These are phyloP conservation scores for Drosophila nannoptera DNA, from an alignment of 1,140 invertebrate species.

Conservation along the genomic window DNA sequence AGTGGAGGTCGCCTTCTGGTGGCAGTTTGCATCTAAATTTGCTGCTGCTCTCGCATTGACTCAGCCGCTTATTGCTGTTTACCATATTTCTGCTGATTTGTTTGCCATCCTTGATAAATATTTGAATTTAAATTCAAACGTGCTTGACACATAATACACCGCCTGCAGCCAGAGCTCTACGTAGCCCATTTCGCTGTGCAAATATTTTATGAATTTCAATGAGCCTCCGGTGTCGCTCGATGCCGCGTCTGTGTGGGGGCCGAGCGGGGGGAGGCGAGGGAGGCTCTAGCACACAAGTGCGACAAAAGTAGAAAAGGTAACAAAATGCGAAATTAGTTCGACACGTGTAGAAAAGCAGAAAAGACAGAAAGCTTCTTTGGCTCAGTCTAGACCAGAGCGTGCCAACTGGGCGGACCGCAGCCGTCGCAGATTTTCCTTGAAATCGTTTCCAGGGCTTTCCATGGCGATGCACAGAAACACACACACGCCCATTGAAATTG, in stretches of 20 bases:
- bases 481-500: constrained; percentile 8
- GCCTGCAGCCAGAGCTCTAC: constrained; percentile 48
- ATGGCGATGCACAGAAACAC: neutral
- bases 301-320: constrained; percentile 65
- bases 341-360: constrained; percentile 63
- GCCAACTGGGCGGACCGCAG: constrained; percentile 35
- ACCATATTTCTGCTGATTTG: constrained; percentile 75
- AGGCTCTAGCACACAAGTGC: constrained; percentile 57
- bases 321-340: constrained; percentile 76
- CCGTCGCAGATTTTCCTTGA: constrained; percentile 9
- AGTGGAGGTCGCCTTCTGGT: constrained; percentile 12
- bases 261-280: neutral
- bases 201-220: constrained; percentile 77
- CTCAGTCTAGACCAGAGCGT: constrained; percentile 18
- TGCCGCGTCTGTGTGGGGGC: neutral
- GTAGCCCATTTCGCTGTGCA: constrained; percentile 71
- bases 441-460: constrained; percentile 24
- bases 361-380: constrained; percentile 41
- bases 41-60: constrained; percentile 2
- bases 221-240: constrained; percentile 47
- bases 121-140: constrained; percentile 77
- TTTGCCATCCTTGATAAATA: constrained; percentile 72
- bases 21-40: neutral
- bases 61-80: constrained; percentile 69
- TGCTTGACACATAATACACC: constrained; percentile 74